Evolutionary conservation across 2,113 vertebrate species (phyloP), one percentile per base, ranked within the genome.

Genomic region (Malurus cyaneus): DNA sequence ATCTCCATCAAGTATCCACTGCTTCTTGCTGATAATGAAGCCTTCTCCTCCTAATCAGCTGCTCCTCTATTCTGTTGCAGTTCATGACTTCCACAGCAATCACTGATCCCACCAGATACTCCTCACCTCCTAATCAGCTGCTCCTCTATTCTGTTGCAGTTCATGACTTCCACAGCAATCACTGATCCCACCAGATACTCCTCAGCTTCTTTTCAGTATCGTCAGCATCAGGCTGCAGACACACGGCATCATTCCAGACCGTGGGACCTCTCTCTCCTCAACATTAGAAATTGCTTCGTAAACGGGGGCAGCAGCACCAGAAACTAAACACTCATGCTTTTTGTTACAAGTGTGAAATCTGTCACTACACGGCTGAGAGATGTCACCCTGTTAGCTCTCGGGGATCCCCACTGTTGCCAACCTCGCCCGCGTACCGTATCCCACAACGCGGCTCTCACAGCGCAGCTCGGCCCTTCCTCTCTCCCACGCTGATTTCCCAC

Each of bases 401-500:
- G 39, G 23, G 23, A 36, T 24, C 7, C 23, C 18, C 12, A 12
- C 44, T 14, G 21, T 2, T 24, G 28, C 46, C 8, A 14, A 29
- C 49, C n/a, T 28, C 39, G 15, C 12, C 11, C 9, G 9, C 4
- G 4, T 8, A 14, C n/a, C 1, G 36, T 0, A 3, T 3, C 7
- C 57, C 9, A 12, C 44, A 18, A 1, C 1, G 1, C 20, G 2
- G 12, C 52, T 42, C 6, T 7, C 14, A 3, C 5, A 8, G 17
- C 25, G 20, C 6, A 8, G 41, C 17, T 3, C 57, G 1, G 14
- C 12, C 8, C 17, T 21, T 39, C 39, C 11, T 39, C 7, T 18
- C 11, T 25, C 12, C 5, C 34, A 16, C 26, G 2, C n/a, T 0
- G 12, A 0, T 8, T 24, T 14, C 29, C 44, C 59, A 6, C 1